Percentiles rank a stretch among this genome's conserved stretches.
Evolutionary conservation across 2,888 invertebrate genomes (phyloP).

Genomic region (Esperia sulphurella): DNA sequence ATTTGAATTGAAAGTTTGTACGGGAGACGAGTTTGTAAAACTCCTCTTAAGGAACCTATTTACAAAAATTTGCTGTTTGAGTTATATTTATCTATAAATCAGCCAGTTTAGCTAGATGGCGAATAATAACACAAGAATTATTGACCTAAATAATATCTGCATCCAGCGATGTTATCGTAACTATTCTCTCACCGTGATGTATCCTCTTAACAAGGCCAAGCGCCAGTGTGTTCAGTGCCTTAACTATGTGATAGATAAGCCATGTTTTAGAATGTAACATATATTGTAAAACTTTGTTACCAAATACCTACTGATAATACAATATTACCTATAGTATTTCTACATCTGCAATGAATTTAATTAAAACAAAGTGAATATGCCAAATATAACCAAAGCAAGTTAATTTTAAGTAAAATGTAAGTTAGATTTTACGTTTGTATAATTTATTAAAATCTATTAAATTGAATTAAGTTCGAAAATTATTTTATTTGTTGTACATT

Average conservation of each 20-base stretch:
- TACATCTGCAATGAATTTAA: neutral
- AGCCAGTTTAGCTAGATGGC: no score
- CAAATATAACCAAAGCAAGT: conserved; percentile 18
- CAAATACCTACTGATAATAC: neutral
- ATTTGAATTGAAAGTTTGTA: no score
- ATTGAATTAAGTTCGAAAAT: conserved; percentile 10
- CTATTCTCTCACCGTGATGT: no score
- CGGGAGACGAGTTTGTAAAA: no score
- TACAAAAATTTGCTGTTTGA: no score
- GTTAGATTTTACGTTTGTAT: conserved; percentile 30
- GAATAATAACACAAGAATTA: no score
- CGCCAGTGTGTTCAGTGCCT: conserved; percentile 9
- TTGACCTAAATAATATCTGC: no score
- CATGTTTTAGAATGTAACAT: conserved; percentile 1
- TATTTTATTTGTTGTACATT: neutral
- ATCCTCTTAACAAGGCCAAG: neutral
- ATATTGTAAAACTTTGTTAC: conserved; percentile 1
- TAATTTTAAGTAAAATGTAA: conserved; percentile 6
- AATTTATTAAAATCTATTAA: conserved; percentile 40
- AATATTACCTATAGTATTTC: neutral
- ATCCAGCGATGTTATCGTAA: neutral
- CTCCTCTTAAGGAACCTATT: no score
- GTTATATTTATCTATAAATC: no score
- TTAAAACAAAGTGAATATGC: conserved; percentile 5
- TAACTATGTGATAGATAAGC: conserved; percentile 15